Percentiles rank a stretch among this genome's conserved stretches.
These are phyloP conservation scores for Rotaria sp. DNA, from an alignment of 2,888 invertebrate species.

Conservation along the genomic window DNA sequence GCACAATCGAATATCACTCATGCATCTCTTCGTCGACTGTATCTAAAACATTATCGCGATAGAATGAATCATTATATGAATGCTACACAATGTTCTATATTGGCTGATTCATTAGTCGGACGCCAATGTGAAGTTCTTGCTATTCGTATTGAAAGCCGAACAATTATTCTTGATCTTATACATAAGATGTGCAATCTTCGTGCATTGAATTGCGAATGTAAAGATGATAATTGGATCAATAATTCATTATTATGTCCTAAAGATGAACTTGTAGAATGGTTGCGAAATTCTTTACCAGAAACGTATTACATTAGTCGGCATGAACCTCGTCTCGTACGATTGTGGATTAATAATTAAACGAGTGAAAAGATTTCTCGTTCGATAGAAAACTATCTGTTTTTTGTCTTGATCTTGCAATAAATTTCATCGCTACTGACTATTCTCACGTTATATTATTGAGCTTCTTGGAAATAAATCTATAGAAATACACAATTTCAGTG, in stretches of 20 bases:
- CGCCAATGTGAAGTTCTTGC: background rate
- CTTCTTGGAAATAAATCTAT: too few relatives aligned
- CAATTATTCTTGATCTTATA: background rate
- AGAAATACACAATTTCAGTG: too few relatives aligned
- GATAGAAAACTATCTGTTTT: too few relatives aligned
- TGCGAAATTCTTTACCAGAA: background rate
- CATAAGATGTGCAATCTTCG: background rate
- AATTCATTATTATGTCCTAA: background rate
- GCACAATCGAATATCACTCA: background rate
- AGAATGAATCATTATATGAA: background rate
- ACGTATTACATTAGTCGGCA: background rate
- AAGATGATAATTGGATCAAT: background rate
- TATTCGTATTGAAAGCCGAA: background rate
- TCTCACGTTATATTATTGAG: too few relatives aligned
- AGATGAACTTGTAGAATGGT: background rate
- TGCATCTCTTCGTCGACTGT: background rate
- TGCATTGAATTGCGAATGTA: background rate
- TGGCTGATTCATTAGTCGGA: background rate
- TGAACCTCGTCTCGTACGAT: background rate
- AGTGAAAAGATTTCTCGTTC: too few relatives aligned
- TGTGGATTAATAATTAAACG: background rate
- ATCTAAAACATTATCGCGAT: background rate
- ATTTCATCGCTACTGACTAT: too few relatives aligned
- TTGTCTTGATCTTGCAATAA: too few relatives aligned
- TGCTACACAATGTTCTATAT: background rate